Evolutionary conservation across 2,888 invertebrate species (phyloP).

Genomic region (Stenurella melanura): DNA sequence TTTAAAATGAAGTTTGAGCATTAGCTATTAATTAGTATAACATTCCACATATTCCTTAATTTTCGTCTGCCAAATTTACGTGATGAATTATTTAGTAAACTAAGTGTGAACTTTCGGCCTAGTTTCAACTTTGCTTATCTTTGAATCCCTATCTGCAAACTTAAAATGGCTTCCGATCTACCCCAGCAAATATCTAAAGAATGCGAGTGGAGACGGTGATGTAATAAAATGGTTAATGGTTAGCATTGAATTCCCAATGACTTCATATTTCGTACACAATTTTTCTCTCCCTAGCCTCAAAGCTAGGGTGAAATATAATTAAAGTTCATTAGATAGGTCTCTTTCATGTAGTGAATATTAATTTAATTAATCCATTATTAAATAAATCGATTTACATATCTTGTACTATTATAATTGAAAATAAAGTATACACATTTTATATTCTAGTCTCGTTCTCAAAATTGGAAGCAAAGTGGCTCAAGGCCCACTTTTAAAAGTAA

Average conservation of each 20-base stretch:
- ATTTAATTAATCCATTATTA: constrained; percentile 11
- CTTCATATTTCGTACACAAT: constrained; percentile 32
- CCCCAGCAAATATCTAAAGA: constrained; percentile 24
- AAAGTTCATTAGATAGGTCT: constrained; percentile 29
- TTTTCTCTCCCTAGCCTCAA: constrained; percentile 15
- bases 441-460: too few species aligned
- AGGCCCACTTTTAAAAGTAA: too few species aligned
- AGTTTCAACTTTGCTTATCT: constrained; percentile 10
- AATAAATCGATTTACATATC: constrained; percentile 1
- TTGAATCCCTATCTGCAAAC: constrained; percentile 13
- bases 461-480: too few species aligned
- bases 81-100: constrained; percentile 19
- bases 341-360: constrained; percentile 26
- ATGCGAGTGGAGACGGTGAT: constrained; percentile 11
- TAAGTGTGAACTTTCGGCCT: constrained; percentile 23
- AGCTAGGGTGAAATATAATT: constrained; percentile 25
- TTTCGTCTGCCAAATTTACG: background rate
- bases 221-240: constrained; percentile 37
- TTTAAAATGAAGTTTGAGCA: background rate
- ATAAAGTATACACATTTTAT: too few species aligned
- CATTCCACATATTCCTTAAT: constrained; percentile 7
- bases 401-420: background rate
- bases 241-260: constrained; percentile 36
- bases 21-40: background rate
- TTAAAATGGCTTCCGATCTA: constrained; percentile 22